Base-by-base conservation (phyloP, 2,888 invertebrate species). In the Pterostichus madidus region DNA sequence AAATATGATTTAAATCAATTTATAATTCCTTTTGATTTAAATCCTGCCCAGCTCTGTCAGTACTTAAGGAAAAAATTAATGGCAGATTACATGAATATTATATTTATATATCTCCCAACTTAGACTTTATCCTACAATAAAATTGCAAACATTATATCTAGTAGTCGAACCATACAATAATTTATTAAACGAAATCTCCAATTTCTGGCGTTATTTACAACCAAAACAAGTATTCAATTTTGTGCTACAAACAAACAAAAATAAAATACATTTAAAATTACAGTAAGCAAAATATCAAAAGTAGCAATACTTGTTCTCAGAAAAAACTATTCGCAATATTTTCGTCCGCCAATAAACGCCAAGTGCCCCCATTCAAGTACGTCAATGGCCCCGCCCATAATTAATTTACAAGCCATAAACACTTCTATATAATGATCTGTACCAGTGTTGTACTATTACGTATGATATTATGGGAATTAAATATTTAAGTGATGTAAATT, bases 351-450 rank as follows among this genome's bases (percentile, higher is more conserved):
- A 79, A 79, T 79, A 61, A 79, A 17, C 79, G 46, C 61, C 44
- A 44, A 52, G 61, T 79, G 79, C 78, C 78, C 78, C 61, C 39
- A 24, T 39, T 78, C 59, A 61, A 61, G 79, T 44, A 46, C 64
- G 59, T 8, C 49, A n/a, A 44, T 79, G 46, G 53, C 79, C 24
- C 39, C 79, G 64, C 79, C 79, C 44, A 78, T 35, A 78, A 44
- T 78, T 46, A 39, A 78, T 78, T 78, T 78, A 78, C n/a, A 13
- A 56, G 10, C 44, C 15, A 78, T 78, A 75, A 75, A 75, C 73
- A 75, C 31, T 15, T 44, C 7, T 32, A 64, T n/a, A 13, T 75
- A 75, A 75, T 52, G 52, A 75, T 64, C 31, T 49, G 52, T 17
- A 35, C 39, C 7, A 39, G 32, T 35, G 15, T 2, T 5, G 64